These are phyloP conservation scores for Trisateles emortualis DNA, from an alignment of 2,888 invertebrate species.

Conservation along the genomic window DNA sequence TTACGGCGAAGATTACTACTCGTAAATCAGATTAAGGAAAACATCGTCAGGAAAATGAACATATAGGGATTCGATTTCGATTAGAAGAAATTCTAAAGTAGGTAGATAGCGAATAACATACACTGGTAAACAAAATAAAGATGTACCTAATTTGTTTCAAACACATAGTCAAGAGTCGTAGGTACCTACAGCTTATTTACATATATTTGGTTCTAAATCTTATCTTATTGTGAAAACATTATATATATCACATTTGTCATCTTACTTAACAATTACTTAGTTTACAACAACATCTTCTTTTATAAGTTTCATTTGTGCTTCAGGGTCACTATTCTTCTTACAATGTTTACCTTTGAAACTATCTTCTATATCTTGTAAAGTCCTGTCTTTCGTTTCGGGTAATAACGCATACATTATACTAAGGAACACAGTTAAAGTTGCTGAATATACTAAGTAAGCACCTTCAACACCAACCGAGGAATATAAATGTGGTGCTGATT, in stretches of 20 bases:
- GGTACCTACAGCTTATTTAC: neutral
- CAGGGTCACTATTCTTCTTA: constrained; percentile 53
- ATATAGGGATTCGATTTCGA: too few relatives aligned
- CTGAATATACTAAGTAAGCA: constrained; percentile 78
- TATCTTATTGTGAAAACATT: constrained; percentile 2
- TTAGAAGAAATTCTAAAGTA: too few relatives aligned
- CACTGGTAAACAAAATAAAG: too few relatives aligned
- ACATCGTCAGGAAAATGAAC: too few relatives aligned
- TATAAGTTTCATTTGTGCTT: constrained; percentile 76
- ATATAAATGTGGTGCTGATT: constrained; percentile 80
- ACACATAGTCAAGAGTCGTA: too few relatives aligned
- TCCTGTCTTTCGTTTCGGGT: constrained; percentile 81
- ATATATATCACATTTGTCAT: neutral
- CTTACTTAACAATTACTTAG: constrained; percentile 1
- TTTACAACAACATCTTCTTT: constrained; percentile 50
- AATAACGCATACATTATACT: constrained; percentile 70
- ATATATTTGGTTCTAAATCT: constrained; percentile 6
- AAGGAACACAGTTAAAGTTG: constrained; percentile 69
- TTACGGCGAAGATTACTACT: too few relatives aligned
- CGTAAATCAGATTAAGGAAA: too few relatives aligned
- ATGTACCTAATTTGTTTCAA: too few relatives aligned
- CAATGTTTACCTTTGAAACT: constrained; percentile 74
- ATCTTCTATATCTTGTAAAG: constrained; percentile 80
- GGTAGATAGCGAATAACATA: too few relatives aligned
- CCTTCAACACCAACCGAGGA: constrained; percentile 79